Conservation (phyloP, 2,113 vertebrate genomes). For the Alaudala cheleensis region DNA sequence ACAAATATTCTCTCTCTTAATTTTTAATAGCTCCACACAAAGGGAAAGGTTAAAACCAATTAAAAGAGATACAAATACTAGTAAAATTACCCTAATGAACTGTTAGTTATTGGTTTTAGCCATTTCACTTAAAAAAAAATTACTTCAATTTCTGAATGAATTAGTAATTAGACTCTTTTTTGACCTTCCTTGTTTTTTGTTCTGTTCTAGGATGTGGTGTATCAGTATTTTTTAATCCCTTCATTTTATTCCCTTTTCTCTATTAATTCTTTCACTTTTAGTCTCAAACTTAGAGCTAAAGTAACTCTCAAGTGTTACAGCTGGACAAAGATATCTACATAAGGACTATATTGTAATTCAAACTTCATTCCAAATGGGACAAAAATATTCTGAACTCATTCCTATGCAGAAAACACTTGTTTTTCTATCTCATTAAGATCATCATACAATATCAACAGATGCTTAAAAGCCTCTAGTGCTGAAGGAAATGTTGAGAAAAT, state of each 20-base stretch:
- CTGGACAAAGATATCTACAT: constrained; percentile 8
- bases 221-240: not conserved
- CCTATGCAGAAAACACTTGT: constrained; percentile 8
- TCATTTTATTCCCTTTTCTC: not conserved
- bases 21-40: constrained; percentile 74
- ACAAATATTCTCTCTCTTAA: constrained; percentile 65
- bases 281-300: constrained; percentile 1
- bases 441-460: constrained; percentile 52
- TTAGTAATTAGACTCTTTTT: constrained; percentile 63
- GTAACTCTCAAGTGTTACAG: not conserved
- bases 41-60: constrained; percentile 75
- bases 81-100: constrained; percentile 66
- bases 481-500: constrained; percentile 58
- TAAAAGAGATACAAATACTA: constrained; percentile 72
- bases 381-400: not conserved
- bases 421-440: constrained; percentile 42
- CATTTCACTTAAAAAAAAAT: constrained; percentile 57
- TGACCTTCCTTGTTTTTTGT: constrained; percentile 29
- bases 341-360: constrained; percentile 6
- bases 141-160: constrained; percentile 63
- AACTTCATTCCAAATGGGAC: not conserved
- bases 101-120: constrained; percentile 65
- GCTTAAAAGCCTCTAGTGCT: constrained; percentile 63
- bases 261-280: not conserved
- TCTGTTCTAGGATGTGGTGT: not conserved